Percentiles rank a stretch among this genome's conserved stretches.
These are phyloP conservation scores for Nephrotoma guestfalica DNA, from an alignment of 2,888 invertebrate species.

Conservation along the genomic window DNA sequence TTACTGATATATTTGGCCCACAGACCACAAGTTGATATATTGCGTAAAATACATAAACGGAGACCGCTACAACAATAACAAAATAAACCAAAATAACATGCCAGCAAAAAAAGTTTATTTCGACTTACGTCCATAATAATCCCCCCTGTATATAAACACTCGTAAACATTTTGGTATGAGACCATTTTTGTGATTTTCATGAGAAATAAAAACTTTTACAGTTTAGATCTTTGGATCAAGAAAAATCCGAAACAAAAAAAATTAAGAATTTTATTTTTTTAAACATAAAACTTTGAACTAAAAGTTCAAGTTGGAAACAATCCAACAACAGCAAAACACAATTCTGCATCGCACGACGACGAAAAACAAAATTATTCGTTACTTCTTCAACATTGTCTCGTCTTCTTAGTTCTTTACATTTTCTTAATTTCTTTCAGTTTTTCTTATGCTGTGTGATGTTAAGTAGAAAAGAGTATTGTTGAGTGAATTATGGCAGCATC, in stretches of 20 bases:
- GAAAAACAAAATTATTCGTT: not conserved
- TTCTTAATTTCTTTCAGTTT: not conserved
- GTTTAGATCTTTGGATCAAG: not conserved
- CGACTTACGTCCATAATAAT: not conserved
- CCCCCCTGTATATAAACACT: too few species aligned
- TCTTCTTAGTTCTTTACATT: not conserved
- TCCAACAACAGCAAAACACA: not conserved
- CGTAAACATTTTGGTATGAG: not conserved
- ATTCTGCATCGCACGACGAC: not conserved
- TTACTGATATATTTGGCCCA: too few species aligned
- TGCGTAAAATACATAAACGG: not conserved
- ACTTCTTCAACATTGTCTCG: not conserved
- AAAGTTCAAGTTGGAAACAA: not conserved
- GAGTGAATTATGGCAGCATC: not conserved
- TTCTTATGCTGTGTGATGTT: not conserved
- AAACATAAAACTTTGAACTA: not conserved
- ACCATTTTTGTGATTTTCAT: not conserved
- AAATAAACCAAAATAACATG: not conserved
- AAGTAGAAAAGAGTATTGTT: not conserved
- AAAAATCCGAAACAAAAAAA: not conserved
- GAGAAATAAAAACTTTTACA: not conserved
- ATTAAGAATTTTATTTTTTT: not conserved
- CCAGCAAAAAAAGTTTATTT: not conserved
- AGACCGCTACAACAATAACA: not conserved
- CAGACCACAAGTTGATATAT: not conserved